A percentile compares a stretch with the other conserved stretches of the same genome.
phyloP scores from a whole-genome alignment of 2,797 vertebrate species.

The Catharus ustulatus region DNA sequence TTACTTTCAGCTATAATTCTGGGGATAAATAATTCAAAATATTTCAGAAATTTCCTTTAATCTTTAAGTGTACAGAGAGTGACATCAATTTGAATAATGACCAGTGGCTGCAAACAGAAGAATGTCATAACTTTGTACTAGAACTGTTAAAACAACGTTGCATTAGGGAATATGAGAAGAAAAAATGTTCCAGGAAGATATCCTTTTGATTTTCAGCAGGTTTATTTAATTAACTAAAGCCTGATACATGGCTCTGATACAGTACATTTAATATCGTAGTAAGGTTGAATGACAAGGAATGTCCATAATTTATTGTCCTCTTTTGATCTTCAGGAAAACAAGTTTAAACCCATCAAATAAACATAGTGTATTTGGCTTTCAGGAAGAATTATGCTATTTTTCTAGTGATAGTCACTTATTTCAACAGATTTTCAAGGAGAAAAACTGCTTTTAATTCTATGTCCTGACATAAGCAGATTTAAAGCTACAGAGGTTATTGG shows the following conservation, averaged over 20 bases:
- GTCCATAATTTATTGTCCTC: not conserved
- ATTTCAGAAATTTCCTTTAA: slow-evolving; percentile 15
- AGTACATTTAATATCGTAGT: not conserved
- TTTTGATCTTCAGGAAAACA: slow-evolving; percentile 42
- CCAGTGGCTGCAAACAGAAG: not conserved
- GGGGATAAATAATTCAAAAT: not conserved
- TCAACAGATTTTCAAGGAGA: not conserved
- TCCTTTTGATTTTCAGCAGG: slow-evolving; percentile 19
- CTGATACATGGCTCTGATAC: not conserved
- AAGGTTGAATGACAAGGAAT: slow-evolving; percentile 25
- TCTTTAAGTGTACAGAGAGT: not conserved
- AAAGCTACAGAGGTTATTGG: not conserved
- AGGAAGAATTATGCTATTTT: slow-evolving; percentile 35
- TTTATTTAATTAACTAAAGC: slow-evolving; percentile 49
- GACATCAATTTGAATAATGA: not conserved
- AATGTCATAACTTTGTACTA: not conserved
- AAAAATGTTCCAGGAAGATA: not conserved
- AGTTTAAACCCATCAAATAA: slow-evolving; percentile 5
- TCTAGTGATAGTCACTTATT: not conserved
- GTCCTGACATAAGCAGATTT: slow-evolving; percentile 2
- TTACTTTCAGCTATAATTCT: not conserved
- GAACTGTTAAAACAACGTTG: not conserved
- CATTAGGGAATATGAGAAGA: not conserved
- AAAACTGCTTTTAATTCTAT: not conserved
- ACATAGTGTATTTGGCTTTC: not conserved